Percentiles rank a stretch among this genome's conserved stretches.
Evolutionary conservation across 1,140 invertebrate genomes (phyloP).

Genomic region (Polypedilum vanderplanki): DNA sequence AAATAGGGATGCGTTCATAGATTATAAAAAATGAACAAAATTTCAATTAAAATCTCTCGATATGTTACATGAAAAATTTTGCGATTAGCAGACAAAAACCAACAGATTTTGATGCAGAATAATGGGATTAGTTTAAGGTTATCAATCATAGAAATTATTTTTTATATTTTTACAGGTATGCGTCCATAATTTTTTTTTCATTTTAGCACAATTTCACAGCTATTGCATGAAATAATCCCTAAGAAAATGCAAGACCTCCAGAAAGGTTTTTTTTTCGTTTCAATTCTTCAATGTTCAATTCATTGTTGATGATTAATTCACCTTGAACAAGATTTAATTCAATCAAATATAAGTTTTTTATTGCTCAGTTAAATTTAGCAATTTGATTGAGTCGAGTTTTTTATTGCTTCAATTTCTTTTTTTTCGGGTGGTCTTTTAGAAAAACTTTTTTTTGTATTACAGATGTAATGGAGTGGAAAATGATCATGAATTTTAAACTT

Average conservation of each 20-base stretch:
- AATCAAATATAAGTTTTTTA: background rate
- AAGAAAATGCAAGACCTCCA: background rate
- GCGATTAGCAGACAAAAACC: background rate
- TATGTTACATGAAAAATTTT: background rate
- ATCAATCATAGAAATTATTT: background rate
- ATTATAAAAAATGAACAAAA: conserved; percentile 8
- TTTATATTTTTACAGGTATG: conserved; percentile 15
- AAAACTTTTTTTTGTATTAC: background rate
- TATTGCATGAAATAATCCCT: background rate
- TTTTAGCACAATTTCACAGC: conserved; percentile 1
- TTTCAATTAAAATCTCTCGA: conserved; percentile 23
- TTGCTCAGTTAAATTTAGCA: conserved; percentile 8
- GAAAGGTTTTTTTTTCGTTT: background rate
- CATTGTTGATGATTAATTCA: conserved; percentile 19
- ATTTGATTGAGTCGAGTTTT: background rate
- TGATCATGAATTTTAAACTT: no score
- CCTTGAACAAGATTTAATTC: conserved; percentile 10
- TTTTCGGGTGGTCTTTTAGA: background rate
- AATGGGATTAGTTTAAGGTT: conserved; percentile 23
- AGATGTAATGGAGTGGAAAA: no score
- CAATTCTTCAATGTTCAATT: background rate
- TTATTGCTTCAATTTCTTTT: background rate
- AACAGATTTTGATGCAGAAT: background rate
- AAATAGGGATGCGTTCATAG: conserved; percentile 22
- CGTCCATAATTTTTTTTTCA: background rate